Conservation (phyloP, 2,888 invertebrate genomes). For the Aleiodes alternator region DNA sequence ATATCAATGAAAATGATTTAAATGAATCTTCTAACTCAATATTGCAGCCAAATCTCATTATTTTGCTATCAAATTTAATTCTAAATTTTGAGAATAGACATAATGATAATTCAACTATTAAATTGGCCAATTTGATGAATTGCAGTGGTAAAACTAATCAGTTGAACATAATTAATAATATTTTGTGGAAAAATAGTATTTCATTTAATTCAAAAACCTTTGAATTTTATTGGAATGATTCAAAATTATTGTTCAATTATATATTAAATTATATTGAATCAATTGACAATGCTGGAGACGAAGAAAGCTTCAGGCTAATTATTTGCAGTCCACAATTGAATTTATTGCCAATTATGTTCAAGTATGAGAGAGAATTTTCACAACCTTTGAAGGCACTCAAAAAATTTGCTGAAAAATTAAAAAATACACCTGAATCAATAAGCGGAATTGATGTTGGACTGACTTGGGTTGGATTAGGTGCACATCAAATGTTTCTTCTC, state of each 20-base stretch:
- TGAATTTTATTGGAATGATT: slow-evolving; percentile 70
- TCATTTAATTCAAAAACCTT: slow-evolving; percentile 76
- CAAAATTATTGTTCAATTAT: slow-evolving; percentile 57
- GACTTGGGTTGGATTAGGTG: slow-evolving; percentile 68
- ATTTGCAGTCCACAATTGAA: slow-evolving; percentile 35
- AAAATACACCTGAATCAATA: neutral
- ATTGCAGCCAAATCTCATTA: slow-evolving; percentile 59
- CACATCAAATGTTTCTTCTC: slow-evolving; percentile 66
- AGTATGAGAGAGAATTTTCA: slow-evolving; percentile 46
- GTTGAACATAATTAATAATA: slow-evolving; percentile 76
- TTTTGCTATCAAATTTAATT: slow-evolving; percentile 61
- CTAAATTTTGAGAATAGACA: slow-evolving; percentile 52
- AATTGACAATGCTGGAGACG: slow-evolving; percentile 47
- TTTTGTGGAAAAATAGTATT: slow-evolving; percentile 81
- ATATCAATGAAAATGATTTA: slow-evolving; percentile 22
- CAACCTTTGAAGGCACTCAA: slow-evolving; percentile 50
- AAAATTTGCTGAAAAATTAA: slow-evolving; percentile 21
- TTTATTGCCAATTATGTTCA: slow-evolving; percentile 44
- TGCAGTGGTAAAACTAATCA: slow-evolving; percentile 77
- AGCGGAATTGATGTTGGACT: slow-evolving; percentile 59
- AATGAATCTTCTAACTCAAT: slow-evolving; percentile 24
- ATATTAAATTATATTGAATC: slow-evolving; percentile 57
- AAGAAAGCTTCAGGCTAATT: slow-evolving; percentile 24
- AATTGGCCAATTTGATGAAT: slow-evolving; percentile 76
- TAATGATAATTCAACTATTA: slow-evolving; percentile 57